Base-by-base conservation (phyloP, 2,888 invertebrate genomes). In the Oscheius myriophilus region DNA sequence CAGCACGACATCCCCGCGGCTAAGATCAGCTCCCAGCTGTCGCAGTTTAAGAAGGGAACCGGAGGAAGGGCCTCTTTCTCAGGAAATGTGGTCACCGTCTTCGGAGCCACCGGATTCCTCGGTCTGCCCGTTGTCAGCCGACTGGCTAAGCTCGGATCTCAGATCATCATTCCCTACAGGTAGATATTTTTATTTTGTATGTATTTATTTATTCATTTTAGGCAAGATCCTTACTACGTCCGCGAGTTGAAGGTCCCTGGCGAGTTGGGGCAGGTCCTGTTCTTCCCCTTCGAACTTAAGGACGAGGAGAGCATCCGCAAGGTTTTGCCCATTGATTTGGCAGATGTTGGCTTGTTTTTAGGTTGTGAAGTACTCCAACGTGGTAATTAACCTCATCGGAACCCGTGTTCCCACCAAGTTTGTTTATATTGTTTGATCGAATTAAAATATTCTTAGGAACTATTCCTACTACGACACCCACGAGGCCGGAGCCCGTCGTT, bases 21-120 rank as follows among this genome's bases (percentile, higher is more conserved):
- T 33, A 59, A 66, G 41, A 42, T 73, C 59, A 75, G 72, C 69
- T 75, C 75, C 0, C 73, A 75, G 58, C 52, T 45, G 6, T 70
- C 78, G 23, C 69, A 73, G 57, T 78, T 78, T 59, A 66, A 72
- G 45, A 78, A 75, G 54, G 78, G 75, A 72, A 71, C 71, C 42
- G 75, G 73, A 59, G 75, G 73, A 71, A 71, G 73, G 73, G 92
- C 93, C 80, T 96, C 96, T 86, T 98, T 97, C 88, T 97, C 93
- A 89, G 98, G 98, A 0, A 90, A 93, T 66, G 95, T 97, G 1
- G 95, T 94, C n/a, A 98, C 98, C n/a, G 93, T 98, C 0, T 82
- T 74, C 59, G 83, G 83, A 18, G 97, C 62, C 67, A 92, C 92
- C 43, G 97, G 97, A 1, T 94, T 94, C 85, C 88, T 96, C 0